phyloP scores from a whole-genome alignment of 2,888 invertebrate species.

The Sesamia inferens region DNA sequence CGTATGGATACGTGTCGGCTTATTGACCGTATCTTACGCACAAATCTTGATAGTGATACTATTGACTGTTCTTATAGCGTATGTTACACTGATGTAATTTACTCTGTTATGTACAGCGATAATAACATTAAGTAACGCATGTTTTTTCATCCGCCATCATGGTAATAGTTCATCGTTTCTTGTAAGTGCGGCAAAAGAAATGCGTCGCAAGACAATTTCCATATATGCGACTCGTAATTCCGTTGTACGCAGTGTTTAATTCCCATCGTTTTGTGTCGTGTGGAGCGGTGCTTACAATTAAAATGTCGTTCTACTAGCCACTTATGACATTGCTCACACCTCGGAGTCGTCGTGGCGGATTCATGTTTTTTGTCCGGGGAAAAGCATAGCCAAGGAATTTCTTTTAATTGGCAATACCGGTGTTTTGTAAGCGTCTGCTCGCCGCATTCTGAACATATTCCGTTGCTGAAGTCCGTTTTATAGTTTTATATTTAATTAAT shows the following conservation, averaged over 20 bases:
- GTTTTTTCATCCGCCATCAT: slow-evolving; percentile 49
- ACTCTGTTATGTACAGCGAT: slow-evolving; percentile 51
- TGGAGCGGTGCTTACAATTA: slow-evolving; percentile 79
- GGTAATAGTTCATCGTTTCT: slow-evolving; percentile 60
- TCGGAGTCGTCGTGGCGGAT: slow-evolving; percentile 77
- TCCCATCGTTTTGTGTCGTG: slow-evolving; percentile 74
- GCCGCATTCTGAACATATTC: slow-evolving; percentile 73
- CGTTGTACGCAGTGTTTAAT: slow-evolving; percentile 69
- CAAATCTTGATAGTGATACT: slow-evolving; percentile 13
- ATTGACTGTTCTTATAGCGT: slow-evolving; percentile 35
- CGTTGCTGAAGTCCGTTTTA: slow-evolving; percentile 53
- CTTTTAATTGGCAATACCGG: slow-evolving; percentile 83
- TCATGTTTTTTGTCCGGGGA: slow-evolving; percentile 78
- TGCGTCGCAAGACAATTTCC: slow-evolving; percentile 70
- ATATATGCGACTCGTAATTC: slow-evolving; percentile 64
- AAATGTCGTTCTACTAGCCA: slow-evolving; percentile 79
- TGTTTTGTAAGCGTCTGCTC: slow-evolving; percentile 70
- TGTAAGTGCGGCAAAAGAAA: slow-evolving; percentile 50
- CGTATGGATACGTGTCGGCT: too few relatives aligned
- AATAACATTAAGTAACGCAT: slow-evolving; percentile 60
- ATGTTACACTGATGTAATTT: slow-evolving; percentile 54
- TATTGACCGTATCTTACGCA: slow-evolving; percentile 49
- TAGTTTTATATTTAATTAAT: slow-evolving; percentile 54
- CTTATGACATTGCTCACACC: slow-evolving; percentile 86
- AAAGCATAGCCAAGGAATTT: slow-evolving; percentile 81